Percentiles rank a stretch among this genome's conserved stretches.
phyloP scores from a whole-genome alignment of 2,797 vertebrate genomes.

The Danionella dracula region DNA sequence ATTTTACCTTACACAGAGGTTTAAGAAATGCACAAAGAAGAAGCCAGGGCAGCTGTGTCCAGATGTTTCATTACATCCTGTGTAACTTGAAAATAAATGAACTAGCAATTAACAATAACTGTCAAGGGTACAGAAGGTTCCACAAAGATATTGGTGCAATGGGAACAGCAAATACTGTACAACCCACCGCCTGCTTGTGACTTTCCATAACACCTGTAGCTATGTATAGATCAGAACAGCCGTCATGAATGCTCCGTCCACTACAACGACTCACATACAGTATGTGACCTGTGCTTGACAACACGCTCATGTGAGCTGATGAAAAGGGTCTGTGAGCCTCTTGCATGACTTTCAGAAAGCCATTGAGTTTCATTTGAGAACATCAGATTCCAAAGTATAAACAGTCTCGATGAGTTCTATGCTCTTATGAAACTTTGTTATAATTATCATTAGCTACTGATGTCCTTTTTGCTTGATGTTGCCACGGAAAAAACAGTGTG shows the following conservation, averaged over 20 bases:
- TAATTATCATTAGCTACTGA: neutral
- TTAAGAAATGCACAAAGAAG: neutral
- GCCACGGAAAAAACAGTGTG: neutral
- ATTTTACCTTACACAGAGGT: neutral
- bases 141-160: neutral
- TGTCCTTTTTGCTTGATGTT: neutral
- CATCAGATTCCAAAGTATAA: neutral
- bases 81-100: neutral
- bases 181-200: slow-evolving; percentile 31
- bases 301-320: slow-evolving; percentile 48
- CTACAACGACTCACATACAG: too few species aligned
- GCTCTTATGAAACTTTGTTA: neutral
- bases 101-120: neutral
- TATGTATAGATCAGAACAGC: slow-evolving; percentile 40
- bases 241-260: slow-evolving; percentile 9
- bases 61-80: neutral
- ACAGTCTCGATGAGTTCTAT: neutral
- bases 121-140: neutral
- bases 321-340: neutral
- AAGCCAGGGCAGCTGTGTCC: neutral
- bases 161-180: slow-evolving; percentile 17
- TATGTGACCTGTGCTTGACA: slow-evolving; percentile 46
- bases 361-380: neutral
- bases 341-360: neutral
- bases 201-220: slow-evolving; percentile 57